Evolutionary conservation across 2,888 invertebrate genomes (phyloP), one percentile per base, ranked within the genome.

Genomic region (Ophion costatus): DNA sequence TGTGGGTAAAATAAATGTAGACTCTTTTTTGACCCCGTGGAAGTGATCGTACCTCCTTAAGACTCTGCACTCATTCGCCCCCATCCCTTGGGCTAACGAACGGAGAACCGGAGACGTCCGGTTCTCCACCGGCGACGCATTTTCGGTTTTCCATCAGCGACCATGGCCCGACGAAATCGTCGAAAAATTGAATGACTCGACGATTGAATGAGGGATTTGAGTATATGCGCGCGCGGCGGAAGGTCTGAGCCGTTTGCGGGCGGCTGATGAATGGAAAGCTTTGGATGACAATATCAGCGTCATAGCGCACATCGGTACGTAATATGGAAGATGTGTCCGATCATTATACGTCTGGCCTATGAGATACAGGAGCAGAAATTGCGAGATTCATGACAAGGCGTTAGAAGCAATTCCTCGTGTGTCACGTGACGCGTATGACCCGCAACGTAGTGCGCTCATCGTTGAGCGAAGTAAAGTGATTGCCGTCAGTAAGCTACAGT

Each of bases 401-500:
- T 85, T 83, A 80, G 82, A 74, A 85, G 82, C 82, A 83, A 85
- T 83, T 80, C 80, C 77, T 83, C 77, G 77, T 84, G 38, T 33
- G 75, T 79, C 86, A 86, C 86, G 86, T 86, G 86, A 86, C 61
- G 73, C 24, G 78, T 83, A 81, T 83, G 78, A 81, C 59, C 69
- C 77, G 17, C 17, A 69, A 69, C 56, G 78, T 79, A 76, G 70
- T 69, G 86, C 75, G 51, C 51, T 51, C 51, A 51, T 83, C 74
- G 83, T 85, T 83, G 78, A 86, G 85, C 59, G 57, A 81, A 86
- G 70, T 83, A 76, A 73, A 86, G 84, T 79, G 79, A 78, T 86
- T 81, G 83, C 83, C 83, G 83, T 86, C 86, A 83, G 86, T 86
- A 86, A 74, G 83, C 83, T 83, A 81, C 84, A 83, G 83, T 81